Conservation (phyloP, 2,888 invertebrate genomes). For the Marronus borbonicus region DNA sequence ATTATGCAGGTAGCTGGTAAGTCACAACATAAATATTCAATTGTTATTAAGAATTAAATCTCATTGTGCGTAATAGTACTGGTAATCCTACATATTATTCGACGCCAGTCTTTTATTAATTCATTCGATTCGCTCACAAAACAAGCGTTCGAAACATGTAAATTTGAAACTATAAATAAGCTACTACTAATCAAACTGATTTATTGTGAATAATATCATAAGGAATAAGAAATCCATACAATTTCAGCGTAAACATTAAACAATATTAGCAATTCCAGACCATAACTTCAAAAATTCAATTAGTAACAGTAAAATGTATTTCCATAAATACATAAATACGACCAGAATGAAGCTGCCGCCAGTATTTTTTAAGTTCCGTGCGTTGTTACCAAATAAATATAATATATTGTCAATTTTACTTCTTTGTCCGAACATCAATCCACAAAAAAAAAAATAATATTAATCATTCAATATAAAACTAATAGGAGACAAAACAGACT, state of each 20-base stretch:
- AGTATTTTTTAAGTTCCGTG: no score
- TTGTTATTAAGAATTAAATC: conserved; percentile 46
- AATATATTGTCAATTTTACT: no score
- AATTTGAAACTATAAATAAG: conserved; percentile 9
- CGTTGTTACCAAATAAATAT: no score
- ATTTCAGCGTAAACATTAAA: not conserved
- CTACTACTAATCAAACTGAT: not conserved
- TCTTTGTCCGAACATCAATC: no score
- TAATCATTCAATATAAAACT: no score
- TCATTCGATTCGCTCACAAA: conserved; percentile 8
- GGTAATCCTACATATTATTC: conserved; percentile 38
- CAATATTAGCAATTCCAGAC: not conserved
- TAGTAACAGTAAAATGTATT: no score
- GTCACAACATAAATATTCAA: conserved; percentile 50
- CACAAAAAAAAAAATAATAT: no score
- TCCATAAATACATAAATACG: no score
- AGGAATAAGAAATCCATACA: not conserved
- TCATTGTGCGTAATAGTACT: conserved; percentile 40
- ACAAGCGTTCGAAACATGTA: not conserved
- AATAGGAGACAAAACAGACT: no score
- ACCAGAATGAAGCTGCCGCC: no score
- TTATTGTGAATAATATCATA: not conserved
- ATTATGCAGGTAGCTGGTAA: conserved; percentile 46
- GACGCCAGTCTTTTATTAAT: conserved; percentile 35
- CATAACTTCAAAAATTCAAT: no score